Percentiles rank a stretch among this genome's conserved stretches.
These are phyloP conservation scores for Amia ocellicauda DNA, from an alignment of 2,113 vertebrate species.

Conservation along the genomic window DNA sequence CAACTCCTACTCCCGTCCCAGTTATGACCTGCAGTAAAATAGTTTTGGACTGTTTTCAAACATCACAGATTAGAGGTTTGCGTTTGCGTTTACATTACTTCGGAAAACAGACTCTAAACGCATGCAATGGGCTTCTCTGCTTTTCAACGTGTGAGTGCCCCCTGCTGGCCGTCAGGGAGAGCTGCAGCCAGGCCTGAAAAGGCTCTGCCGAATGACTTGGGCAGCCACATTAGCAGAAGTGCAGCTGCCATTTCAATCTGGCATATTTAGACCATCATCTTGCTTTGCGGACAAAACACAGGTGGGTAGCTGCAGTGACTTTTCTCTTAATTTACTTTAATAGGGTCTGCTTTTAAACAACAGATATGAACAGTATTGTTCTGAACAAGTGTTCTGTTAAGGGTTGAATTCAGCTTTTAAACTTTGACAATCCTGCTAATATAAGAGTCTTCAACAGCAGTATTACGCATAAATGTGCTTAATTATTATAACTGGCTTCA, in stretches of 20 bases:
- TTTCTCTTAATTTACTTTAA: constrained; percentile 18
- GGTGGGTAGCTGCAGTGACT: background rate
- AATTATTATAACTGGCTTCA: constrained; percentile 1
- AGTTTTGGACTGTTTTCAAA: constrained; percentile 61
- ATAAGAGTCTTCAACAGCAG: background rate
- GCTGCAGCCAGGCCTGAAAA: constrained; percentile 38
- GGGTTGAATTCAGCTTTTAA: constrained; percentile 2
- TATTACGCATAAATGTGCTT: constrained; percentile 7
- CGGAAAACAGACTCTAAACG: background rate
- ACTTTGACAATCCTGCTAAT: background rate
- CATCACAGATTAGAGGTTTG: background rate
- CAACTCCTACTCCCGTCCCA: constrained; percentile 71
- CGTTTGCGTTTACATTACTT: background rate
- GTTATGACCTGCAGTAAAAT: constrained; percentile 62
- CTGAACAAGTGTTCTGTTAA: constrained; percentile 4
- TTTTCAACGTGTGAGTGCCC: constrained; percentile 75
- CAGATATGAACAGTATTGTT: background rate
- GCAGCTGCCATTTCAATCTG: background rate
- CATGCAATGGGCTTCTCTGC: constrained; percentile 30
- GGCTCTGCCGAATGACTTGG: background rate
- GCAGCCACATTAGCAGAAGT: background rate
- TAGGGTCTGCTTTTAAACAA: constrained; percentile 1
- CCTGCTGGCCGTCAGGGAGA: constrained; percentile 68
- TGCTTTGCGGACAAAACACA: background rate
- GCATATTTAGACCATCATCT: background rate